These are phyloP conservation scores for Gnathonemus longibarbis DNA, from an alignment of 2,113 vertebrate genomes.

Conservation along the genomic window DNA sequence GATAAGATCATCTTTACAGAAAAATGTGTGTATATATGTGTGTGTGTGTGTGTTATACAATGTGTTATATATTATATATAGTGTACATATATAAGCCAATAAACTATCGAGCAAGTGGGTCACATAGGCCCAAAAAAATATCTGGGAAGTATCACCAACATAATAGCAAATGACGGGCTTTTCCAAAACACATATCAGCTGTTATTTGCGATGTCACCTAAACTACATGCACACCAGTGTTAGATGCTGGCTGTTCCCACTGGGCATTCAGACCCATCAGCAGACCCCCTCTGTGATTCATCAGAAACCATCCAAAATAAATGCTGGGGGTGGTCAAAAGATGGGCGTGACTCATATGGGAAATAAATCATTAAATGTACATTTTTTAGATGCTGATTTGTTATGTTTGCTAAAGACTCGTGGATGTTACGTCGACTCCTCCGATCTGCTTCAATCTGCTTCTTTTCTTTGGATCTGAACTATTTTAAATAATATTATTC, in stretches of 20 bases:
- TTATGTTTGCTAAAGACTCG: background rate
- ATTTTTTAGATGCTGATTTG: background rate
- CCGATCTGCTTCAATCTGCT: background rate
- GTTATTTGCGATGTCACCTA: background rate
- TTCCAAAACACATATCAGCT: background rate
- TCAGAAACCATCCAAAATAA: slow-evolving; percentile 50
- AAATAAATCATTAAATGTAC: slow-evolving; percentile 7
- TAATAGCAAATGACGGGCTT: background rate
- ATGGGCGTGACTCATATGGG: slow-evolving; percentile 33
- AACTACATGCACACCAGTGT: background rate
- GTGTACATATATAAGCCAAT: background rate
- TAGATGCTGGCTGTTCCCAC: slow-evolving; percentile 24
- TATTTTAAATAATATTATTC: slow-evolving; percentile 1
- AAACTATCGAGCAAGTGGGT: background rate
- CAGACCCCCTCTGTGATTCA: slow-evolving; percentile 33
- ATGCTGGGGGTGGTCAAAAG: slow-evolving; percentile 51
- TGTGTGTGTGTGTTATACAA: no score
- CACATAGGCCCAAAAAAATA: background rate
- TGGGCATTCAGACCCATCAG: slow-evolving; percentile 41
- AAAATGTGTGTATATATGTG: background rate
- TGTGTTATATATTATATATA: no score
- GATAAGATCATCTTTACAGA: background rate
- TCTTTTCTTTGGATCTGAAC: background rate
- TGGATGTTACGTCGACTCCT: background rate
- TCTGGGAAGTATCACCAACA: background rate